Percentiles rank a stretch among this genome's conserved stretches.
phyloP scores from a whole-genome alignment of 1,140 invertebrate species.

The Callitettix versicolor region DNA sequence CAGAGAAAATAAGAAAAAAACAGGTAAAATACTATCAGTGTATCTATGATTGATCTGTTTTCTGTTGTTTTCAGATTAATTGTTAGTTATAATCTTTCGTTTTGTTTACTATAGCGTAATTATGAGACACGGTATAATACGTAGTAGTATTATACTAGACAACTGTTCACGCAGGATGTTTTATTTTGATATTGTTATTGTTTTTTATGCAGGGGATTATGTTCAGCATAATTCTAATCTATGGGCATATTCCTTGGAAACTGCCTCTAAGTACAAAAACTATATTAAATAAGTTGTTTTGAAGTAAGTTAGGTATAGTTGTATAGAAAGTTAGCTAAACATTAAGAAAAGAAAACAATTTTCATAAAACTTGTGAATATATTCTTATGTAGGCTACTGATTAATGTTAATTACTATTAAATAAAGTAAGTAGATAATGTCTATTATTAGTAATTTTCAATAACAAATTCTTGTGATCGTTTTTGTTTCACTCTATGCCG shows the following conservation, averaged over 20 bases:
- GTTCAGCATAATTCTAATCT: background rate
- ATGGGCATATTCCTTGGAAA: background rate
- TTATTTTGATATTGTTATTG: background rate
- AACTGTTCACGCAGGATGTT: too few relatives aligned
- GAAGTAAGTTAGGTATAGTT: too few relatives aligned
- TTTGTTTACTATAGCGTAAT: too few relatives aligned
- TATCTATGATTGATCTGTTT: too few relatives aligned
- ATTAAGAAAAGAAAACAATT: background rate
- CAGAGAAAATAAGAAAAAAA: conserved; percentile 46
- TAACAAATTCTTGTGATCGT: too few relatives aligned
- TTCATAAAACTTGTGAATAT: background rate
- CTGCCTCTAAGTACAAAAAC: background rate
- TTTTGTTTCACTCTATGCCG: too few relatives aligned
- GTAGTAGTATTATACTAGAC: too few relatives aligned
- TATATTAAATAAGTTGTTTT: background rate
- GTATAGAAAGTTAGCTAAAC: too few relatives aligned
- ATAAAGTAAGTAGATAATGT: conserved; percentile 6
- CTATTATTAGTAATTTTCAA: too few relatives aligned
- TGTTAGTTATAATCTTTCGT: too few relatives aligned
- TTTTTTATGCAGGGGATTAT: background rate
- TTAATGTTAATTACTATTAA: conserved; percentile 5
- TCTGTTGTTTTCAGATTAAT: background rate
- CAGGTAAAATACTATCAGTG: conserved; percentile 27
- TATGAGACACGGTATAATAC: too few relatives aligned
- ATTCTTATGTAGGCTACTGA: conserved; percentile 4